These are phyloP conservation scores for Antrozous pallidus DNA, from an alignment of 2,797 vertebrate species.

Conservation along the genomic window DNA sequence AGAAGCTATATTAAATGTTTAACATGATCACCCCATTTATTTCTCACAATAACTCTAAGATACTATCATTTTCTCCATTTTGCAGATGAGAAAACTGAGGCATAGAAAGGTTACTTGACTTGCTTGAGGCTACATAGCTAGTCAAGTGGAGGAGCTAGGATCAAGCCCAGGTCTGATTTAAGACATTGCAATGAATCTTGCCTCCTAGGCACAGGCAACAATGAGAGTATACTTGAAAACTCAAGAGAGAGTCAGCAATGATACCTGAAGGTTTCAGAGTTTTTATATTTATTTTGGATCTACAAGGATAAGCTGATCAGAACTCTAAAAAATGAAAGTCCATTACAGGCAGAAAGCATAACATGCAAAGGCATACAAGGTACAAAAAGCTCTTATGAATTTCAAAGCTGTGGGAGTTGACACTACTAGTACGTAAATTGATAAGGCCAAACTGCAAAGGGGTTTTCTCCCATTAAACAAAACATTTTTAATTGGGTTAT, in stretches of 20 bases:
- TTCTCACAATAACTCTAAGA: background rate
- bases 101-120: background rate
- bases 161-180: background rate
- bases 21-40: background rate
- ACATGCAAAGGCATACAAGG: background rate
- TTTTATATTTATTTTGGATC: background rate
- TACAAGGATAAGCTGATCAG: background rate
- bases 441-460: background rate
- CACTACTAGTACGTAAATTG: background rate
- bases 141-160: background rate
- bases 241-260: background rate
- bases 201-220: background rate
- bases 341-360: background rate
- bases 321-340: background rate
- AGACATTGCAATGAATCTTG: background rate
- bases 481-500: background rate
- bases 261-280: background rate
- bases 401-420: background rate
- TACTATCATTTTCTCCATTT: background rate
- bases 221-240: background rate
- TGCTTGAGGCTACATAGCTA: background rate
- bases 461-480: background rate
- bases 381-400: background rate
- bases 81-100: background rate
- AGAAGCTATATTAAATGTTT: background rate